These are phyloP conservation scores for Parotocinclus haroldoi DNA, from an alignment of 2,797 vertebrate species.

Conservation along the genomic window DNA sequence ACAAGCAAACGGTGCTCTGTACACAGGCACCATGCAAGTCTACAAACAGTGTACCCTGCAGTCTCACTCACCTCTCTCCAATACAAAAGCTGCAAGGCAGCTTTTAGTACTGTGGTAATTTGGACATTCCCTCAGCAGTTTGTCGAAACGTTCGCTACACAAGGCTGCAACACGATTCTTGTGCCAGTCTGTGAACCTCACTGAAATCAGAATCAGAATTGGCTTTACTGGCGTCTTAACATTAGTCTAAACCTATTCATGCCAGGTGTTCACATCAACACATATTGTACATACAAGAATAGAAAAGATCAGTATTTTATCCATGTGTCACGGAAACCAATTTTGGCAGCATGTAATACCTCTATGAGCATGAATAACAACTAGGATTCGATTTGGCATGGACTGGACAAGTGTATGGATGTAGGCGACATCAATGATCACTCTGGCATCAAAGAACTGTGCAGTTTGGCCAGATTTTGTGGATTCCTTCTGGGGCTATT, in stretches of 20 bases:
- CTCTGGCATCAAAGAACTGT: too few relatives aligned
- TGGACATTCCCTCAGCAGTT: slow-evolving; percentile 64
- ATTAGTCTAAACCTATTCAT: not conserved
- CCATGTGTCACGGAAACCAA: too few relatives aligned
- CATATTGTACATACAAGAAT: too few relatives aligned
- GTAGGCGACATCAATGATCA: too few relatives aligned
- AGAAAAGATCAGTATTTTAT: too few relatives aligned
- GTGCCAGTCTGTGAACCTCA: slow-evolving; percentile 63
- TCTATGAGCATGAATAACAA: too few relatives aligned
- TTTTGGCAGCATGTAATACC: too few relatives aligned
- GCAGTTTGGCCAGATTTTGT: too few relatives aligned
- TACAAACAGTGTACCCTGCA: not conserved
- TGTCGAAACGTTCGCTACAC: slow-evolving; percentile 63
- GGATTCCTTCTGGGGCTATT: too few relatives aligned
- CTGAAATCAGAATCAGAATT: slow-evolving; percentile 39
- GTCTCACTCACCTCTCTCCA: slow-evolving; percentile 63
- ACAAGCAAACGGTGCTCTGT: not conserved
- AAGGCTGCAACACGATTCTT: slow-evolving; percentile 62
- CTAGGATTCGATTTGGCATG: too few relatives aligned
- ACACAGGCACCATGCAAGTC: not conserved
- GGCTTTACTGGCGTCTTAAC: not conserved
- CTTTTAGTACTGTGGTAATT: slow-evolving; percentile 62
- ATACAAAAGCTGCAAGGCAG: slow-evolving; percentile 70
- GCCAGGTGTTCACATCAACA: too few relatives aligned
- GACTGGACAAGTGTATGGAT: too few relatives aligned